Evolutionary conservation across 2,113 vertebrate genomes (phyloP).

Genomic region (Cercopithecus mona): DNA sequence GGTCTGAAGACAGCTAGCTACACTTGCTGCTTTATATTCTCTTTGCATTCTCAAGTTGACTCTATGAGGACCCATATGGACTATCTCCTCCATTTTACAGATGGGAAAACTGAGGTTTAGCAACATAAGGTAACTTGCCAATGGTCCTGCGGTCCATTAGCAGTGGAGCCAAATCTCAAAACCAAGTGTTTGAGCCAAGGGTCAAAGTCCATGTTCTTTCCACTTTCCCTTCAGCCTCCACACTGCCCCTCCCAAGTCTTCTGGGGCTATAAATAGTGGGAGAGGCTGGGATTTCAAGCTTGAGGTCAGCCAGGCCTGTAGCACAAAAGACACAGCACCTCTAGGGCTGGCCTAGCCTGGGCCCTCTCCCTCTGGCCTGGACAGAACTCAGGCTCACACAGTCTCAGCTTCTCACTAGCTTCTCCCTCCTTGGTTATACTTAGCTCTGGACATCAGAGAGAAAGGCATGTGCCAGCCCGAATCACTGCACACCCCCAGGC

Average conservation of each 20-base stretch:
- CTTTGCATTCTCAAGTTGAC: not conserved
- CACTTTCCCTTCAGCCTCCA: not conserved
- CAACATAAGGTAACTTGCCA: not conserved
- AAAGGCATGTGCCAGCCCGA: not conserved
- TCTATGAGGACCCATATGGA: fast-evolving
- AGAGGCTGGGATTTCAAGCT: not conserved
- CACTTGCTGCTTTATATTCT: not conserved
- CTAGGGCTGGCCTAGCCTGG: not conserved
- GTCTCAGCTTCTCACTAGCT: not conserved
- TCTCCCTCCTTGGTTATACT: not conserved
- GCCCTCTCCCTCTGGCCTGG: not conserved
- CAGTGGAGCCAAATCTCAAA: not conserved
- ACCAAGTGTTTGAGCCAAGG: not conserved
- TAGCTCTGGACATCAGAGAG: conserved; percentile 17
- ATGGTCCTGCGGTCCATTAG: too few relatives aligned
- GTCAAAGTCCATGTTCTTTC: not conserved
- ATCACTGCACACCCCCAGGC: too few relatives aligned
- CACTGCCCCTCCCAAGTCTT: not conserved
- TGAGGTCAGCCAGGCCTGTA: not conserved
- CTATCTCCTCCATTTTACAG: not conserved
- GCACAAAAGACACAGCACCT: not conserved
- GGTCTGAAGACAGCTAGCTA: not conserved
- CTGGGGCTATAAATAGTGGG: not conserved
- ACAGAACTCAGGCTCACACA: not conserved
- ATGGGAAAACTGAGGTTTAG: not conserved